These are phyloP conservation scores for Nipponia nippon DNA, from an alignment of 2,113 vertebrate genomes.

Conservation along the genomic window DNA sequence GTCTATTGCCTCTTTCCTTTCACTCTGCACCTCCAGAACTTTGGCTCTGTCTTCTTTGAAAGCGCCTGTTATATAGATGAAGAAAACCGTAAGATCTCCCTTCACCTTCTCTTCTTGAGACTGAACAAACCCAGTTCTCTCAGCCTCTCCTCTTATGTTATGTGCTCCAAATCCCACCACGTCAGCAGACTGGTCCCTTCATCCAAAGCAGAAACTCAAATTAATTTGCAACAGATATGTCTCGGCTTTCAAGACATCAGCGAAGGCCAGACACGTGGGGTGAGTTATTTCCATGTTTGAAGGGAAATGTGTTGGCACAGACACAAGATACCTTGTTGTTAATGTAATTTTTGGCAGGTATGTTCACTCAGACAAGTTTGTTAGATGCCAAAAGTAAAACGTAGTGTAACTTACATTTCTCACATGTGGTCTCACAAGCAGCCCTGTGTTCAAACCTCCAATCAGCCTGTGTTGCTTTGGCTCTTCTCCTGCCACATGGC, in stretches of 20 bases:
- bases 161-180: neutral
- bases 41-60: neutral
- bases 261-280: neutral
- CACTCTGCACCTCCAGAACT: neutral
- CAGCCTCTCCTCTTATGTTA: neutral
- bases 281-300: slow-evolving; percentile 17
- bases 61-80: neutral
- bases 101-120: neutral
- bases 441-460: neutral
- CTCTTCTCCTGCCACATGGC: neutral
- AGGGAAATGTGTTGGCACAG: slow-evolving; percentile 9
- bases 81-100: neutral
- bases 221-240: neutral
- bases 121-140: neutral
- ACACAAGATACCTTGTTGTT: slow-evolving; percentile 21
- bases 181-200: neutral
- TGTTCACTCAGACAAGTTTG: neutral
- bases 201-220: neutral
- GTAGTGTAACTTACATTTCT: neutral
- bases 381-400: neutral
- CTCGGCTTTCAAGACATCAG: neutral
- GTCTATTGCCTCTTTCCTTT: neutral
- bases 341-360: slow-evolving; percentile 52
- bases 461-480: neutral
- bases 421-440: neutral